Evolutionary conservation across 2,888 invertebrate species (phyloP), one percentile per base, ranked within the genome.

Genomic region (Cephus runcator): DNA sequence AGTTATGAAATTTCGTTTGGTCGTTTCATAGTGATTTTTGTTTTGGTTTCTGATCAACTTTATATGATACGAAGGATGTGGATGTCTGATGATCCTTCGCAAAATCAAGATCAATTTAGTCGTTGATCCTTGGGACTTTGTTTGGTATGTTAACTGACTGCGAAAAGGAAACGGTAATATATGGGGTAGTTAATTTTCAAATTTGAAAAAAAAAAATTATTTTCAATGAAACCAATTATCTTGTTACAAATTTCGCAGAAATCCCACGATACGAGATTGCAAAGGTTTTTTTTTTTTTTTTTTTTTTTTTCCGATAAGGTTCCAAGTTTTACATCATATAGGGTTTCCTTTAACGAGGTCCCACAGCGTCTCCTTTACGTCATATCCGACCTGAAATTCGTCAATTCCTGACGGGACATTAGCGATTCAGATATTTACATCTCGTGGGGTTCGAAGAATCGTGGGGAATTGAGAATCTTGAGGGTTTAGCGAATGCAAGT

Each of bases 361-460:
- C 31, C 71, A 31, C 11, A 6, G 71, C 71, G 33, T 23, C 31
- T 71, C 71, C 31, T 31, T 71, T 71, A 34, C 31, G 6, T 34
- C 34, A 12, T 30, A 15, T 34, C 31, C 6, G 33, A 71, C 15
- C 9, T 56, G 56, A 71, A 31, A 34, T 15, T 33, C 71, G 33
- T 71, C 31, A 23, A 23, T 31, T 6, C 6, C 71, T 31, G 33
- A 33, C 71, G 71, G 9, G 12, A n/a, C 71, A 71, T 34, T 34
- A 71, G 71, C 31, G 71, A 71, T 71, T 31, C 11, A 71, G 34
- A 71, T 71, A 71, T 71, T 71, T 71, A 31, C 15, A 71, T 56
- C 71, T 71, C 71, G 34, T 12, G 71, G 33, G 71, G 71, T 23
- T 71, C 9, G 71, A 23, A 9, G 3, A 33, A 31, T 71, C 12